phyloP scores from a whole-genome alignment of 2,797 vertebrate species.

The Trachops cirrhosus region DNA sequence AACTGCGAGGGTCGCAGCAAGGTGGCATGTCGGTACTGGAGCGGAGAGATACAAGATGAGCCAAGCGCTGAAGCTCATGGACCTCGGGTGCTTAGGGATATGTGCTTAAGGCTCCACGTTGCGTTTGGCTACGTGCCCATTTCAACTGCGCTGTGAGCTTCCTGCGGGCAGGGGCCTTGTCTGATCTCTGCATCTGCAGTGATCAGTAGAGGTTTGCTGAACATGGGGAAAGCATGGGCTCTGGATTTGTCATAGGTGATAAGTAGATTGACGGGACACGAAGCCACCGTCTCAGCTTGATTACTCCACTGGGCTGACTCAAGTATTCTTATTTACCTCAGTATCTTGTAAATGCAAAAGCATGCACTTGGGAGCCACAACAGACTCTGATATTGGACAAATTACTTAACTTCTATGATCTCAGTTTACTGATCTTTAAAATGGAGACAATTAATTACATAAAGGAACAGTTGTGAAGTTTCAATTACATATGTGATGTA shows the following conservation, averaged over 20 bases:
- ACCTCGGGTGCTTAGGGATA: not conserved
- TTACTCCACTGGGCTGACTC: not conserved
- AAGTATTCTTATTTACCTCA: not conserved
- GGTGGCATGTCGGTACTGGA: slow-evolving; percentile 89
- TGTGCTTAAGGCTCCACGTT: not conserved
- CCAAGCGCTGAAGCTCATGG: not conserved
- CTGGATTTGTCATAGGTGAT: slow-evolving; percentile 32
- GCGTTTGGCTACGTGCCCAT: not conserved
- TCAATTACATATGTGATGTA: not conserved
- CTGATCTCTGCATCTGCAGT: not conserved
- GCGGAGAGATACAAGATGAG: slow-evolving; percentile 16
- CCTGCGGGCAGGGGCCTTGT: not conserved
- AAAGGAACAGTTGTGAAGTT: not conserved
- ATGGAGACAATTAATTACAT: not conserved
- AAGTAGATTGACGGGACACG: not conserved
- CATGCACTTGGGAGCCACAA: not conserved
- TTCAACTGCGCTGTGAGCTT: not conserved
- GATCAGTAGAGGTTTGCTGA: not conserved
- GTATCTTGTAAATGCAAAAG: not conserved
- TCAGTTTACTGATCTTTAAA: slow-evolving; percentile 14
- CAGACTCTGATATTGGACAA: not conserved
- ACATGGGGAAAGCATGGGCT: not conserved
- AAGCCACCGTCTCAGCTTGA: not conserved
- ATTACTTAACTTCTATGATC: not conserved
- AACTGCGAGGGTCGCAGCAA: slow-evolving; percentile 91